Evolutionary conservation across 1,140 invertebrate genomes (phyloP), one percentile per base, ranked within the genome.

Genomic region (Caerostris darwini): DNA sequence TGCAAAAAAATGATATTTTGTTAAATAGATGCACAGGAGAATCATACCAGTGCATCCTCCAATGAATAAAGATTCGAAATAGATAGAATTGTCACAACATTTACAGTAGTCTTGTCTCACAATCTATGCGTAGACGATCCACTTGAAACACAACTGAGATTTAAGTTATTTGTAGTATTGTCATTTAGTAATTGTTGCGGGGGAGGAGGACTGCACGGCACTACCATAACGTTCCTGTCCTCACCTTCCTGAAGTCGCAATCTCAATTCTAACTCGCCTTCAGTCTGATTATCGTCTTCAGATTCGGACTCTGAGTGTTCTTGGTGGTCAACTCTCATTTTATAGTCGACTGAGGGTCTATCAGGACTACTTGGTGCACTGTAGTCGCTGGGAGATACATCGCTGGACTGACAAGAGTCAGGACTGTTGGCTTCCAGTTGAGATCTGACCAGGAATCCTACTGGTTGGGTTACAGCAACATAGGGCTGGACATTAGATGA

Each of bases 361-460:
- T 59, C 94, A 5, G 94, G 94, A 82, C 89, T 94, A 58, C 94
- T 94, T 19, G 94, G 94, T 3, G 94, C 90, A 87, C 90, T 92
- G 58, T 92, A 92, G 12, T 94, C 94, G 58, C 94, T 92, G n/a
- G 89, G 67, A 34, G 83, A 88, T 3, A 87, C 89, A 12, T 94
- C 94, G 56, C 94, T 94, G 50, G 93, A 94, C 50, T 90, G 93
- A 53, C 88, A 90, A 7, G 93, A 94, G 50, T 87, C 88, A 17
- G 92, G 92, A 81, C 85, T 88, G 12, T 57, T 8, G 3, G 59
- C 85, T 7, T n/a, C 54, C 3, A 83, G 64, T 19, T 89, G 85
- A 6, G 92, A 64, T 53, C 94, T 56, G 7, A 95, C 92, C 53
- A 95, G 69, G 58, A 95, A 95, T 4, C 94, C 94, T 2, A 94